Conservation (phyloP, 2,797 vertebrate genomes). For the Coracias cyanogaster region DNA sequence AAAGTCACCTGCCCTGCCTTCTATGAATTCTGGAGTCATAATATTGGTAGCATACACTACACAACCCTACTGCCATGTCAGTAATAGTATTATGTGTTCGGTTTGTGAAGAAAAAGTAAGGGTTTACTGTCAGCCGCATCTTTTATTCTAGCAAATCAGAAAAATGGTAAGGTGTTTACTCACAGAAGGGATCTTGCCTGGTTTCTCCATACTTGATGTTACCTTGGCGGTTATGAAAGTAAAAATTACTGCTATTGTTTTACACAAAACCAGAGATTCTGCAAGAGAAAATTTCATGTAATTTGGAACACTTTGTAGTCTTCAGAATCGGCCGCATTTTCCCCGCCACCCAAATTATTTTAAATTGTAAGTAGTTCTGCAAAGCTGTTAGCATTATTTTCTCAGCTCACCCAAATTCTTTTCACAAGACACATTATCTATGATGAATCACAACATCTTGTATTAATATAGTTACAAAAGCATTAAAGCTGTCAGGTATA, state of each 20-base stretch:
- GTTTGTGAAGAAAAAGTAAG: background rate
- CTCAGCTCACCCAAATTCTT: background rate
- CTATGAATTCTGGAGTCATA: background rate
- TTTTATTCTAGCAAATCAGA: background rate
- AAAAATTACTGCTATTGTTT: slow-evolving; percentile 5
- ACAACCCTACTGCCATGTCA: background rate
- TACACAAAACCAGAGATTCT: background rate
- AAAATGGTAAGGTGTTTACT: background rate
- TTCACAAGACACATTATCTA: background rate
- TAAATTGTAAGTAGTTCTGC: slow-evolving; percentile 33
- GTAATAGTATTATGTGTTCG: background rate
- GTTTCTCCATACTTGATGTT: background rate
- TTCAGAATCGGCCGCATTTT: background rate
- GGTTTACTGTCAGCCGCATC: background rate
- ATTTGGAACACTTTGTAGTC: slow-evolving; percentile 12
- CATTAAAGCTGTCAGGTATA: slow-evolving; percentile 40
- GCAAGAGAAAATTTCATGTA: background rate
- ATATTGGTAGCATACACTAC: background rate
- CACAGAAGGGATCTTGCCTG: background rate
- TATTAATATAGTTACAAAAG: slow-evolving; percentile 43
- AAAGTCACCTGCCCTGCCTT: background rate
- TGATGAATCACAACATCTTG: slow-evolving; percentile 43
- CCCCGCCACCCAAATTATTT: background rate
- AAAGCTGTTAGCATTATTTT: slow-evolving; percentile 35
- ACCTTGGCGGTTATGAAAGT: background rate